A percentile compares a stretch with the other conserved stretches of the same genome.
These are phyloP conservation scores for Coregonus sp. DNA, from an alignment of 2,797 vertebrate genomes.

Conservation along the genomic window DNA sequence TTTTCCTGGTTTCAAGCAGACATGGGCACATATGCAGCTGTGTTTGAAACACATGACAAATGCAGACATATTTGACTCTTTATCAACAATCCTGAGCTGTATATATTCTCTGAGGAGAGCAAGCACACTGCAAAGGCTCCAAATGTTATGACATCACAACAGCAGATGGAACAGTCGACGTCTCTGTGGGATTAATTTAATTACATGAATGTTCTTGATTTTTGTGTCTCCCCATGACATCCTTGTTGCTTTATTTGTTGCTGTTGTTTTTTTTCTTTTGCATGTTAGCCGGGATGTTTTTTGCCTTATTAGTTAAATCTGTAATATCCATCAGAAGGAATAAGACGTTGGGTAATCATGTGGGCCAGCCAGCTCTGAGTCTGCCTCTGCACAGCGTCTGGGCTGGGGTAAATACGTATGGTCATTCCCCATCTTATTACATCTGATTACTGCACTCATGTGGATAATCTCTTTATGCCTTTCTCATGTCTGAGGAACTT, in stretches of 20 bases:
- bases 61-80: constrained; percentile 3
- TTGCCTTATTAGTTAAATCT: constrained; percentile 45
- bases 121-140: constrained; percentile 30
- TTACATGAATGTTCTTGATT: constrained; percentile 64
- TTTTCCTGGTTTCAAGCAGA: constrained; percentile 21
- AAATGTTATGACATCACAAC: constrained; percentile 56
- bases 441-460: constrained; percentile 68
- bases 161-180: constrained; percentile 49
- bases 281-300: constrained; percentile 38
- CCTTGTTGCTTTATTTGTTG: constrained; percentile 18
- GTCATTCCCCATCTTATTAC: constrained; percentile 66
- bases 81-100: constrained; percentile 35
- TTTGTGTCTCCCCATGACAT: constrained; percentile 62
- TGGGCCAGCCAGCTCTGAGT: constrained; percentile 33
- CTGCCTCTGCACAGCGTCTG: not conserved
- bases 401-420: constrained; percentile 52
- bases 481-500: constrained; percentile 61
- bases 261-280: constrained; percentile 22
- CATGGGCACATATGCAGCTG: constrained; percentile 11
- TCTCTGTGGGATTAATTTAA: constrained; percentile 64
- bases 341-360: constrained; percentile 35
- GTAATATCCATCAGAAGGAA: constrained; percentile 51
- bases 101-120: constrained; percentile 40
- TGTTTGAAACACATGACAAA: constrained; percentile 27
- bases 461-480: constrained; percentile 66